A percentile compares a stretch with the other conserved stretches of the same genome.
Evolutionary conservation across 2,888 invertebrate species (phyloP).

Genomic region (Megastigmus dorsalis): DNA sequence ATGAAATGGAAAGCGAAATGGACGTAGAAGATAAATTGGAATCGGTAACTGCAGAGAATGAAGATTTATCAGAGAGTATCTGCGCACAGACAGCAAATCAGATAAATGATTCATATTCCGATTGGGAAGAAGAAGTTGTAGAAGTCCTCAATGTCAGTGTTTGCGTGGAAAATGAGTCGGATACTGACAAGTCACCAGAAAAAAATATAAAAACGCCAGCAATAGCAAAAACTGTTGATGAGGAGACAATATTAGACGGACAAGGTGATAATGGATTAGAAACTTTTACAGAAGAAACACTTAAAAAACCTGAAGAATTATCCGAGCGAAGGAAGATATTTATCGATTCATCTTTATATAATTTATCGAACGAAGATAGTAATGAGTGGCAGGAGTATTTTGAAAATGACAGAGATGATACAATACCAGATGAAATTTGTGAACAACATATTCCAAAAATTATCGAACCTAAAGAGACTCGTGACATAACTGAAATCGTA

Average conservation of each 20-base stretch:
- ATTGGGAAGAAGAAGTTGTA: slow-evolving; percentile 39
- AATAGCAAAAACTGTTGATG: not conserved
- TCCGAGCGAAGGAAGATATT: slow-evolving; percentile 42
- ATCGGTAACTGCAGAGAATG: not conserved
- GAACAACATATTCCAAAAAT: no score
- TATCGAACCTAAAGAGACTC: no score
- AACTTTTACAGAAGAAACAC: not conserved
- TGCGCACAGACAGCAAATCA: not conserved
- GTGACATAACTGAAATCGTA: slow-evolving; percentile 1
- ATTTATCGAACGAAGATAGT: slow-evolving; percentile 54
- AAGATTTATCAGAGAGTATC: slow-evolving; percentile 11
- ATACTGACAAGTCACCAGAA: not conserved
- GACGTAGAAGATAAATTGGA: not conserved
- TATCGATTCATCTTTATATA: slow-evolving; percentile 54
- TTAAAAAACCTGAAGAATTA: not conserved
- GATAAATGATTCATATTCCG: slow-evolving; percentile 25
- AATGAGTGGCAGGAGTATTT: slow-evolving; percentile 44
- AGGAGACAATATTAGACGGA: not conserved
- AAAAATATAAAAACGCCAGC: not conserved
- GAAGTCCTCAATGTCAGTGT: slow-evolving; percentile 3
- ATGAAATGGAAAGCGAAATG: slow-evolving; percentile 14
- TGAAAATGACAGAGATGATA: slow-evolving; percentile 22
- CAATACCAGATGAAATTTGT: not conserved
- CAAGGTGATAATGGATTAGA: not conserved
- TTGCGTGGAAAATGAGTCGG: not conserved